Evolutionary conservation across 53 echinoderm and acorn worm genomes (phyloP).

Genomic region (Crossaster papposus): DNA sequence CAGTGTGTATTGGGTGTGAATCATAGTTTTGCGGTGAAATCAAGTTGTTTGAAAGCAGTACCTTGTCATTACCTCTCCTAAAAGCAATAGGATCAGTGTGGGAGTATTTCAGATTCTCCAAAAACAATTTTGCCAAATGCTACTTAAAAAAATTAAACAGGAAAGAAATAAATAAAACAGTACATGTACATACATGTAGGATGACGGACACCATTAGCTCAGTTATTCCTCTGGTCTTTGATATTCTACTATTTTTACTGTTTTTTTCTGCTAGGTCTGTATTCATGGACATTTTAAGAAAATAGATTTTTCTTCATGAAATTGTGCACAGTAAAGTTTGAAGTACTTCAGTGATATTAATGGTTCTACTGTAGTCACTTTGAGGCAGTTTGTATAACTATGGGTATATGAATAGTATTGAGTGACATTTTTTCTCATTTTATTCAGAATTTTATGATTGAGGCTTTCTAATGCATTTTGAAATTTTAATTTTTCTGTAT

Average conservation of each 20-base stretch:
- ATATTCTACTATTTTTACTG: conserved; percentile 25
- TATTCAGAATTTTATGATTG: conserved; percentile 26
- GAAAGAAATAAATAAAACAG: conserved; percentile 7
- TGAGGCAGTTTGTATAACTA: conserved; percentile 9
- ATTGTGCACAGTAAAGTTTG: conserved; percentile 34
- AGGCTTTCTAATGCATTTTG: conserved; percentile 34
- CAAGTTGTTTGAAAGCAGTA: background rate
- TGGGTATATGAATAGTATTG: conserved; percentile 13
- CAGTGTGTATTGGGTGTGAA: conserved; percentile 2
- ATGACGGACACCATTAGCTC: conserved; percentile 1
- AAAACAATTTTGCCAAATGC: conserved; percentile 29
- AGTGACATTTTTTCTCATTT: conserved; percentile 16
- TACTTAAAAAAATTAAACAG: background rate
- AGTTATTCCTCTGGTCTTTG: conserved; percentile 20
- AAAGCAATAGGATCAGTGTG: conserved; percentile 18
- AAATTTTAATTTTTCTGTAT: background rate
- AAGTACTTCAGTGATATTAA: conserved; percentile 28
- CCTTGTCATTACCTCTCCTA: background rate
- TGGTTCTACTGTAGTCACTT: conserved; percentile 29
- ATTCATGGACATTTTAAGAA: conserved; percentile 45
- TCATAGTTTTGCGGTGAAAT: background rate
- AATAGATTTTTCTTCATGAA: conserved; percentile 30
- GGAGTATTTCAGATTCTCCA: background rate
- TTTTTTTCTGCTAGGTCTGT: conserved; percentile 39
- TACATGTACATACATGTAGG: conserved; percentile 18